Evolutionary conservation across 2,888 invertebrate genomes (phyloP).

Genomic region (Noctua fimbriata): DNA sequence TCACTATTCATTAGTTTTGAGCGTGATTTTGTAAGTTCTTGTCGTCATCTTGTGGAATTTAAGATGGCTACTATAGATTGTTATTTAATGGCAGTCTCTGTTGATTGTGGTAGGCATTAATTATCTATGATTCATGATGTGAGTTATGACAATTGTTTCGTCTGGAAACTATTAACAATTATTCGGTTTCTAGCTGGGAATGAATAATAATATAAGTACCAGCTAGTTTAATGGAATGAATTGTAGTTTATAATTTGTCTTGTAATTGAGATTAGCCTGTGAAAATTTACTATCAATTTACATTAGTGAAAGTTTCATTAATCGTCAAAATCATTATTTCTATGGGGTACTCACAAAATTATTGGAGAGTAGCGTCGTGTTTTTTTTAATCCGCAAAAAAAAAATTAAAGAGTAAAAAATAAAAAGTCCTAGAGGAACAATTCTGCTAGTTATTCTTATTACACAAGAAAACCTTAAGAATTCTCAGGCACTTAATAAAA

Average conservation of each 20-base stretch:
- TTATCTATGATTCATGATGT: slow-evolving; percentile 51
- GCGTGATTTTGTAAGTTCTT: slow-evolving; percentile 47
- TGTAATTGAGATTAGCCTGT: not conserved
- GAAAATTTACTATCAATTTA: not conserved
- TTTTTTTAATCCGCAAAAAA: not conserved
- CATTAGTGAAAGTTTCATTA: not conserved
- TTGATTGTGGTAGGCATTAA: slow-evolving; percentile 35
- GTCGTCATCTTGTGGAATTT: slow-evolving; percentile 27
- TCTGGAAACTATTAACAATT: slow-evolving; percentile 42
- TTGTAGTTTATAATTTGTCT: slow-evolving; percentile 9
- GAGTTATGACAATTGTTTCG: slow-evolving; percentile 41
- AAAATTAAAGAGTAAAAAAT: not conserved
- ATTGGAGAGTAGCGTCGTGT: not conserved
- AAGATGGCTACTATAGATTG: slow-evolving; percentile 16
- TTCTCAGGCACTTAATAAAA: slow-evolving; percentile 18
- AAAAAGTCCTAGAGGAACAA: not conserved
- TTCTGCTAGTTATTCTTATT: not conserved
- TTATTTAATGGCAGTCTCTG: slow-evolving; percentile 32
- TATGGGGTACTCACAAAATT: not conserved
- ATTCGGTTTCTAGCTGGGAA: slow-evolving; percentile 16
- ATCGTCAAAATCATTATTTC: not conserved
- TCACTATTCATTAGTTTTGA: slow-evolving; percentile 41
- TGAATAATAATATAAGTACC: slow-evolving; percentile 35
- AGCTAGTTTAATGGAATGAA: slow-evolving; percentile 10
- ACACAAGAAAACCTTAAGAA: not conserved